Evolutionary conservation across 2,113 vertebrate species (phyloP).

Genomic region (Nesospiza acunhae): DNA sequence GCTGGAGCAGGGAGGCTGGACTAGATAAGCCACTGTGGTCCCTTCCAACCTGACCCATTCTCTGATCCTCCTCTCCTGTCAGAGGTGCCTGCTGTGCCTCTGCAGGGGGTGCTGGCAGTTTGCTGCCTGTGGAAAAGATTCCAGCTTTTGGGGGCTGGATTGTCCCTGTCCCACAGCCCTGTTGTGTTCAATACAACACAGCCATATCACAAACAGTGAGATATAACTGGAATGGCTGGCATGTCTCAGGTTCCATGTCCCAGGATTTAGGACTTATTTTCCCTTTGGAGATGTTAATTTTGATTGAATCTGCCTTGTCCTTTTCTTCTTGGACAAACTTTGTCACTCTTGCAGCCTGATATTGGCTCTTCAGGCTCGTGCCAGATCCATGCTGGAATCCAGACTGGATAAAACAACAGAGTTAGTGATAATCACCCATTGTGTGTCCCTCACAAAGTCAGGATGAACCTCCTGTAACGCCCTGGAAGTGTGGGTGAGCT

Average conservation of each 20-base stretch:
- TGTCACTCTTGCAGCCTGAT: neutral
- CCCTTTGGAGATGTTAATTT: neutral
- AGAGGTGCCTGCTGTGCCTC: neutral
- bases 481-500: neutral
- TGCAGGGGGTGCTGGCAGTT: neutral
- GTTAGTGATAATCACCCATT: slow-evolving; percentile 20
- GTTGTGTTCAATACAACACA: fast-evolving
- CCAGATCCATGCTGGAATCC: neutral
- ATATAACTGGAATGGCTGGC: fast-evolving
- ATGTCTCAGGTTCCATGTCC: fast-evolving
- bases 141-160: neutral
- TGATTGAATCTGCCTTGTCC: neutral
- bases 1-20: neutral
- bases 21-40: too few species aligned
- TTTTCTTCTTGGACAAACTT: neutral
- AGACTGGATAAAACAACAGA: neutral
- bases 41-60: neutral
- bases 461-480: neutral
- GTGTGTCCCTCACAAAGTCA: neutral
- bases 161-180: neutral
- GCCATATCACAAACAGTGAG: fast-evolving
- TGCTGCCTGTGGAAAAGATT: neutral
- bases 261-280: neutral
- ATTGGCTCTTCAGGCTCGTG: neutral
- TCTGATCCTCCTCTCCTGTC: neutral